phyloP scores from a whole-genome alignment of 2,888 invertebrate genomes.

The Phaedon cochleariae region DNA sequence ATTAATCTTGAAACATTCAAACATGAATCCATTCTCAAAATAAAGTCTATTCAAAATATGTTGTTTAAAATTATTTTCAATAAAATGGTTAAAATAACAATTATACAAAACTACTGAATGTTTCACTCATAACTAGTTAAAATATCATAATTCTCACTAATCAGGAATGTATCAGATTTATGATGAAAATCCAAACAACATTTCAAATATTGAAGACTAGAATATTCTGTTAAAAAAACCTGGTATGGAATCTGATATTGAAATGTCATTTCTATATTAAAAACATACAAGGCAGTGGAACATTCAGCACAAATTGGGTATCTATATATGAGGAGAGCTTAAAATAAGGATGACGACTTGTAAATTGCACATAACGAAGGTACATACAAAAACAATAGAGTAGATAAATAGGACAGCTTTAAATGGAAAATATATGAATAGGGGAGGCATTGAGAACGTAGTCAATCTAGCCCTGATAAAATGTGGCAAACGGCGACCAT shows the following conservation, averaged over 20 bases:
- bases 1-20: constrained; percentile 25
- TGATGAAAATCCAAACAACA: constrained; percentile 16
- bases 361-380: constrained; percentile 36
- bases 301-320: constrained; percentile 36
- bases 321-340: constrained; percentile 29
- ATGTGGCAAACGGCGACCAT: too few species aligned
- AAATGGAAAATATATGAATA: constrained; percentile 2
- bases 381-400: constrained; percentile 16
- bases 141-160: constrained; percentile 42
- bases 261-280: constrained; percentile 6
- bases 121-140: constrained; percentile 37
- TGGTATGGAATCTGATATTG: constrained; percentile 1
- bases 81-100: constrained; percentile 26
- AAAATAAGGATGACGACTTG: constrained; percentile 25
- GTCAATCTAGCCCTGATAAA: too few species aligned
- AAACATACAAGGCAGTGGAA: constrained; percentile 32
- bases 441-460: background rate
- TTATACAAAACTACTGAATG: constrained; percentile 44
- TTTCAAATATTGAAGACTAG: constrained; percentile 1
- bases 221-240: background rate
- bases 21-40: constrained; percentile 29
- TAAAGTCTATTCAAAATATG: constrained; percentile 21
- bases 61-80: constrained; percentile 23
- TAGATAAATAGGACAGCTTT: background rate
- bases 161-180: constrained; percentile 44